Base-by-base conservation (phyloP, 2,797 vertebrate genomes). In the Buceros bicornis region DNA sequence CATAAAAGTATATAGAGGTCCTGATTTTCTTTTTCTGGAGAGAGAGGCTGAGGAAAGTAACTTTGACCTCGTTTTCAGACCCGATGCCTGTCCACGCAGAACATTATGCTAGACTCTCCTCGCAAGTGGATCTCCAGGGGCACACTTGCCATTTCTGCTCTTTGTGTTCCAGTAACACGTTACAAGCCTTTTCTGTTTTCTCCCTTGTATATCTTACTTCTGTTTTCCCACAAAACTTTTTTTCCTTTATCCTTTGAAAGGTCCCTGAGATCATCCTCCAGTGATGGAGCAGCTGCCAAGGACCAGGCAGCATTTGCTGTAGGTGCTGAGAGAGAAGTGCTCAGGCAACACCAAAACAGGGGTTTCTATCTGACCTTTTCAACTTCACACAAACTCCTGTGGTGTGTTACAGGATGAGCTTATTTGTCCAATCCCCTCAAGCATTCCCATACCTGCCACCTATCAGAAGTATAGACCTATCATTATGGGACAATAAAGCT, bases 31-130 rank as follows among this genome's bases (percentile, higher is more conserved):
- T 58, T 50, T 86, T 57, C 35, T 66, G 6, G 28, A 72, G 12
- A 47, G 13, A 33, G 8, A 42, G 13, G 1, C 10, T 62, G 7
- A 9, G 13, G 9, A 54, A 88, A 65, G 15, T 5, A 50, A 42
- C 3, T 73, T 61, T 65, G 17, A 31, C 16, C 4, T 5, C 16
- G 6, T 6, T 70, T 86, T 83, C 53, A 56, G 37, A 26, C 3
- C 10, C 2, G 1, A 6, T 8, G 3, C 20, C 29, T 64, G 9
- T 37, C 40, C 45, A 11, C 2, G 8, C 14, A 4, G 16, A 69
- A 13, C 25, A 9, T 4, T 37, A 8, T 6, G 21, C 25, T 81
- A 26, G 8, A 8, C 1, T 7, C 2, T 8, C 21, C 24, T 48
- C 7, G 1, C 7, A 13, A 33, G 19, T 11, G 14, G 20, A 28